A percentile compares a stretch with the other conserved stretches of the same genome.
These are phyloP conservation scores for Eclectus roratus DNA, from an alignment of 2,113 vertebrate species.

Conservation along the genomic window DNA sequence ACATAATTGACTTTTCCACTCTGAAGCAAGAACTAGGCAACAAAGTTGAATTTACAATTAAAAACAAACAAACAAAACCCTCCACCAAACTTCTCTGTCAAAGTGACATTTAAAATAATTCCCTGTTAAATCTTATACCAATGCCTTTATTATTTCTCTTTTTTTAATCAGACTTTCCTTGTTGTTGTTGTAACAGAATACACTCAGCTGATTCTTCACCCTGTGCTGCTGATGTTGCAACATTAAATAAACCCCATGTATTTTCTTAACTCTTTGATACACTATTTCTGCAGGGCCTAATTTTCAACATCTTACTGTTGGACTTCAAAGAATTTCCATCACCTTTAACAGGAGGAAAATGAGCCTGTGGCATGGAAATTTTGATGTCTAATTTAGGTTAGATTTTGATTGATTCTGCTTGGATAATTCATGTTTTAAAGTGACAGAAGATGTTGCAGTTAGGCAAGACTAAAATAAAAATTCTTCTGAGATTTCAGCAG, in stretches of 20 bases:
- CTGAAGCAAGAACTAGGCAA: background rate
- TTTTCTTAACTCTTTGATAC: background rate
- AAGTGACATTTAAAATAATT: background rate
- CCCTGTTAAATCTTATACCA: background rate
- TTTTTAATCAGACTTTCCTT: background rate
- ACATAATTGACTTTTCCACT: background rate
- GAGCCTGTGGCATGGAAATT: background rate
- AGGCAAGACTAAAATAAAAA: background rate
- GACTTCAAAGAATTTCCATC: background rate
- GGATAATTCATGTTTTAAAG: background rate
- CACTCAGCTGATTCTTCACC: background rate
- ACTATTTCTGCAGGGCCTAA: background rate
- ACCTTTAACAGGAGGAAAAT: background rate
- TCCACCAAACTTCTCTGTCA: background rate
- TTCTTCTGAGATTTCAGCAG: background rate
- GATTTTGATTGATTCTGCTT: background rate
- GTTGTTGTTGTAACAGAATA: background rate
- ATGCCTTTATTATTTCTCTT: background rate
- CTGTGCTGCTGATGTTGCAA: background rate
- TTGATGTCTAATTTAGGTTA: background rate
- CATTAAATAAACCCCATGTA: background rate
- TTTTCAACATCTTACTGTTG: background rate
- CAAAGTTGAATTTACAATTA: background rate
- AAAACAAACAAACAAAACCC: background rate
- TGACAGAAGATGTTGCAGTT: background rate